Percentiles rank a stretch among this genome's conserved stretches.
phyloP scores from a whole-genome alignment of 2,888 invertebrate genomes.

The Pardosa pseudoannulata region DNA sequence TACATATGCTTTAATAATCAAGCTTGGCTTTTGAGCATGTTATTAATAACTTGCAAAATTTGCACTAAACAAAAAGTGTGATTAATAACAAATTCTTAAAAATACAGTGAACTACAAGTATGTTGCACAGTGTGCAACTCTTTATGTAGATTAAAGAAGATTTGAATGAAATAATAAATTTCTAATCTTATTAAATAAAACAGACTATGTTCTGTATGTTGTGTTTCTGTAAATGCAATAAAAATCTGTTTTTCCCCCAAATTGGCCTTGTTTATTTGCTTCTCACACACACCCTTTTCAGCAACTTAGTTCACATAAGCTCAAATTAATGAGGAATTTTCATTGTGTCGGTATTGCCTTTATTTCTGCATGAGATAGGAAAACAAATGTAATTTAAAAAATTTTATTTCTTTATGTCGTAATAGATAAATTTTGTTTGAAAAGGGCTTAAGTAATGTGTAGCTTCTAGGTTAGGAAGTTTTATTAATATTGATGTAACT shows the following conservation, averaged over 20 bases:
- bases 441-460: too few species aligned
- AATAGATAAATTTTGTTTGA: too few species aligned
- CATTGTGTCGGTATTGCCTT: too few species aligned
- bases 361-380: too few species aligned
- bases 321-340: too few species aligned
- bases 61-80: neutral
- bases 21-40: conserved; percentile 7
- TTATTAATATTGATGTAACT: too few species aligned
- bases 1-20: conserved; percentile 4
- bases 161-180: conserved; percentile 3
- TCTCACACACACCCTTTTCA: too few species aligned
- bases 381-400: too few species aligned
- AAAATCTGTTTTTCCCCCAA: conserved; percentile 72
- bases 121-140: conserved; percentile 23
- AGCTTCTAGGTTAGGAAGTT: too few species aligned
- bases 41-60: neutral
- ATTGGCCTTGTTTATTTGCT: neutral
- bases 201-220: conserved; percentile 71
- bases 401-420: too few species aligned
- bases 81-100: neutral
- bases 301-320: too few species aligned
- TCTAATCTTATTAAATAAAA: conserved; percentile 32
- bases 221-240: conserved; percentile 72
- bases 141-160: conserved; percentile 1
- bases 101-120: conserved; percentile 14